Base-by-base conservation (phyloP, 2,797 vertebrate genomes). In the Allochrocebus solatus region DNA sequence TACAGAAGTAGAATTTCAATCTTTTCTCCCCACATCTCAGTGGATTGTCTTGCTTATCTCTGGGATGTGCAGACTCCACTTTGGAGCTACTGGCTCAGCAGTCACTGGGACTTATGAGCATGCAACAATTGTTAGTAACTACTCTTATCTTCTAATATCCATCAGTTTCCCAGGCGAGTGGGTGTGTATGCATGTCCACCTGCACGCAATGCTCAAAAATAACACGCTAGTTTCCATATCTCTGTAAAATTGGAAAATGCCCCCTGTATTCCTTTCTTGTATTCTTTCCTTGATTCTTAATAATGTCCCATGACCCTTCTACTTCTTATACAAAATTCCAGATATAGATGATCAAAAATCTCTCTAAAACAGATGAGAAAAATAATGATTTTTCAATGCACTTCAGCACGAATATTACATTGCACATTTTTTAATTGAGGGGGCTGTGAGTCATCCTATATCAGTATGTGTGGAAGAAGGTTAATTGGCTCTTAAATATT, bases 401-500 rank as follows among this genome's bases (percentile, higher is more conserved):
- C 61, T n/a, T 75, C 78, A 19, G 28, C 55, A 79, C 28, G 59
- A 78, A 81, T 28, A 86, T 83, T 86, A 50, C 30, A 83, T 13
- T 33, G 22, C 28, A 33, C 24, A 5, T 14, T 53, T 28, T 61
- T 30, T 26, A 78, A 36, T 79, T 82, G 39, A 84, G 19, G 33
- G 50, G 19, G 13, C 55, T 5, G 4, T 26, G 33, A 83, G 89
- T 75, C 26, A 4, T 90, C 39, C 59, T 67, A 4, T 67, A 70
- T 61, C 75, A 59, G 46, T 78, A 39, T 8, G 1, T 57, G 46
- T 46, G 41, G 36, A 70, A 64, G 36, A 93, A 72, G 46, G 61
- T 94, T 97, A 70, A 92, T 57, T 91, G 64, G 46, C 74, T 92
- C 93, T 85, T 80, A 87, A 91, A 94, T 59, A 89, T 2, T 57